Evolutionary conservation across 2,888 invertebrate species (phyloP).

Genomic region (Hanleya hanleyi): DNA sequence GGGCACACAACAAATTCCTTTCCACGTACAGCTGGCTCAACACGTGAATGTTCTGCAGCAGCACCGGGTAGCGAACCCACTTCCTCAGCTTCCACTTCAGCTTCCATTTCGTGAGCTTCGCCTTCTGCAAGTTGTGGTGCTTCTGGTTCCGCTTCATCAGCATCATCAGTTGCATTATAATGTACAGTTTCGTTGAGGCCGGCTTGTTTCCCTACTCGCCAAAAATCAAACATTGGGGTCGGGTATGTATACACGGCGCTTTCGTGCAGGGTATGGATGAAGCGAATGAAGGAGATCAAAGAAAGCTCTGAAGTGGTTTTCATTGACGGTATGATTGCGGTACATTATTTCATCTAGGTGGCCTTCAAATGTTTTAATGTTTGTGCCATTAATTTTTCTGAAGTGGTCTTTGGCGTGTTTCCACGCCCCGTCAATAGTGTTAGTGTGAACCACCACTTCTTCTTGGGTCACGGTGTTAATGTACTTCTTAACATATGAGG

Average conservation of each 20-base stretch:
- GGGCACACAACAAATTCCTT: too few species aligned
- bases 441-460: background rate
- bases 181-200: too few species aligned
- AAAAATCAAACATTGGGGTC: background rate
- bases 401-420: constrained; percentile 33
- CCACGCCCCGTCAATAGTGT: constrained; percentile 26
- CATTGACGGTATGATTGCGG: background rate
- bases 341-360: constrained; percentile 17
- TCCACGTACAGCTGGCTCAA: too few species aligned
- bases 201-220: too few species aligned
- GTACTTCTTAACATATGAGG: background rate
- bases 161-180: too few species aligned
- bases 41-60: constrained; percentile 9
- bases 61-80: too few species aligned
- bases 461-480: background rate
- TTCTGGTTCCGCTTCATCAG: too few species aligned
- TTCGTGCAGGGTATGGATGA: background rate
- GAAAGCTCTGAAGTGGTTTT: background rate
- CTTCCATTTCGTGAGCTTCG: too few species aligned
- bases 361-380: constrained; percentile 7
- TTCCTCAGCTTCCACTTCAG: too few species aligned
- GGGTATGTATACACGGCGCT: background rate
- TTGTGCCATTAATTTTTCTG: constrained; percentile 15
- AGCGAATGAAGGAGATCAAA: background rate
- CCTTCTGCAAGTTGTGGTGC: too few species aligned